Evolutionary conservation across 2,888 invertebrate species (phyloP).

Genomic region (Drosophila anceps): DNA sequence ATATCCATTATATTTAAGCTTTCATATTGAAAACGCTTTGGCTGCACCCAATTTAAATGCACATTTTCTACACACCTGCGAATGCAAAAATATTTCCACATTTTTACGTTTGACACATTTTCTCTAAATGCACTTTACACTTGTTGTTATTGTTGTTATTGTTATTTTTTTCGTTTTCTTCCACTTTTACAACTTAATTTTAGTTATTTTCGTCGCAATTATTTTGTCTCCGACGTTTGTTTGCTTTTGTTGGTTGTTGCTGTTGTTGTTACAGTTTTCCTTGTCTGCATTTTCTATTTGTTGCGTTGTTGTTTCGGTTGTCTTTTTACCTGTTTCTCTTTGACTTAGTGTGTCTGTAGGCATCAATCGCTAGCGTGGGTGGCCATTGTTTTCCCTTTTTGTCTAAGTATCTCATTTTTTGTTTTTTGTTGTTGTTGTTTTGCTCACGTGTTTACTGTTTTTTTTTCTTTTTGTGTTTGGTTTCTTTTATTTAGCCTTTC

Average conservation of each 20-base stretch:
- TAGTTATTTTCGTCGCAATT: constrained; percentile 63
- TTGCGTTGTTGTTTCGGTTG: constrained; percentile 13
- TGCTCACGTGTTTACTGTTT: constrained; percentile 62
- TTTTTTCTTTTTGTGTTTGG: constrained; percentile 3
- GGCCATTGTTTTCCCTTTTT: constrained; percentile 52
- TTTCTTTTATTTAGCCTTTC: constrained; percentile 29
- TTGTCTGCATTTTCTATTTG: constrained; percentile 54
- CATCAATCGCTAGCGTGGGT: constrained; percentile 62
- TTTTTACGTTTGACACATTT: constrained; percentile 60
- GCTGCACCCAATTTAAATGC: constrained; percentile 34
- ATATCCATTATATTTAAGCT: not conserved
- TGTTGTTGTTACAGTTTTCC: constrained; percentile 43
- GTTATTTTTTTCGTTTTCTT: constrained; percentile 20
- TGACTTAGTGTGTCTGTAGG: constrained; percentile 29
- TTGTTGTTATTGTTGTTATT: not conserved
- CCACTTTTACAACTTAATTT: constrained; percentile 67
- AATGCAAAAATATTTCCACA: constrained; percentile 56
- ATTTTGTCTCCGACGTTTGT: constrained; percentile 54
- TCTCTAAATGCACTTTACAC: constrained; percentile 55
- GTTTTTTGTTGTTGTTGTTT: constrained; percentile 31
- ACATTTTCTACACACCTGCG: constrained; percentile 33
- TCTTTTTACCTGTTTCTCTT: constrained; percentile 52
- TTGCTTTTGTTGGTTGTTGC: constrained; percentile 30
- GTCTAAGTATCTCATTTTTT: constrained; percentile 24
- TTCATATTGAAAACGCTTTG: constrained; percentile 10